Base-by-base conservation (phyloP, 2,888 invertebrate species). In the Lasioglossum calceatum region DNA sequence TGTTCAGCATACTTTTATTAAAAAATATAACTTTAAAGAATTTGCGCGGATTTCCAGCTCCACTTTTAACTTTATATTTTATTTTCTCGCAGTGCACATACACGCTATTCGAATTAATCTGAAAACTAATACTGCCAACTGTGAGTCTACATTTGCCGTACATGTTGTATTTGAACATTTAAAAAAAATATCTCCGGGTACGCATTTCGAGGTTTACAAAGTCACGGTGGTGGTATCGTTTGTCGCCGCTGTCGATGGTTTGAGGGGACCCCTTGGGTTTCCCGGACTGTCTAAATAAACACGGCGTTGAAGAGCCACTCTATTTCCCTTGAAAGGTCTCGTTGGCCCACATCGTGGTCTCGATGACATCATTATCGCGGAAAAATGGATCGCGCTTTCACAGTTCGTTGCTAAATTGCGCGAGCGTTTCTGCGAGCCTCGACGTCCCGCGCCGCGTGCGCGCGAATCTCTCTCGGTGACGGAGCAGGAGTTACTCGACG, bases 401-500 rank as follows among this genome's bases (percentile, higher is more conserved):
- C 7, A 19, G 27, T 32, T 44, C 71, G 61, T 19, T 10, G 23
- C 32, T 27, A n/a, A 72, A 84, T 77, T 50, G 58, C 44, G n/a
- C 44, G 4, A 42, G n/a, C 75, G 27, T 71, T 19, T 76, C 27
- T 14, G 14, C 44, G 2, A 19, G 19, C 47, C 47, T 16, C 70
- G 36, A 61, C 10, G 61, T 61, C 7, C 42, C 61, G 16, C 10
- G 36, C 0, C 50, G 14, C 19, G 36, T 23, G 67, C 36, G 32
- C 32, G 7, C 67, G 14, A 4, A 61, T 27, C 16, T n/a, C 70
- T 42, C 36, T 23, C 36, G 73, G 58, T 61, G 75, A 82, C 74
- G 77, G 78, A 77, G 70, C 81, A 64, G 81, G 80, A 70, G 81
- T 88, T 79, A 79, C 80, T 79, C 36, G 76, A 61, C 72, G 36